Evolutionary conservation across 1,140 invertebrate species (phyloP).

Genomic region (Hyphantria cunea): DNA sequence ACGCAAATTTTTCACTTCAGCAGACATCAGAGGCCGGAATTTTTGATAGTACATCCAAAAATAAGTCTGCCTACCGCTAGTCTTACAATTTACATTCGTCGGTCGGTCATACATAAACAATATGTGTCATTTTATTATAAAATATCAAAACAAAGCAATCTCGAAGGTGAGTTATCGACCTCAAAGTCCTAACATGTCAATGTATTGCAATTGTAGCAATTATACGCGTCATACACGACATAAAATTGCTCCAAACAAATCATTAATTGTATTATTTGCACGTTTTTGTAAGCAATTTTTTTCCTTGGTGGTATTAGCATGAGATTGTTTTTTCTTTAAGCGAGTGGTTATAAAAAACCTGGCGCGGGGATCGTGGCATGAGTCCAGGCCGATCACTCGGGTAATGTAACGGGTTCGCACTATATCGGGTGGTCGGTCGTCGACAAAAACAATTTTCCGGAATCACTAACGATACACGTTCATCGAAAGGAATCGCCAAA

Average conservation of each 20-base stretch:
- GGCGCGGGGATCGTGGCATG: slow-evolving; percentile 62
- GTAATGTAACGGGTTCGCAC: slow-evolving; percentile 63
- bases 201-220: slow-evolving; percentile 35
- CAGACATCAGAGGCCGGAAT: slow-evolving; percentile 17
- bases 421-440: slow-evolving; percentile 70
- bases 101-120: neutral
- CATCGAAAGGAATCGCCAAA: slow-evolving; percentile 29
- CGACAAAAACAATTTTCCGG: slow-evolving; percentile 70
- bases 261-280: slow-evolving; percentile 31
- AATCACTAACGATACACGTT: slow-evolving; percentile 56
- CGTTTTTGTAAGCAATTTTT: slow-evolving; percentile 40
- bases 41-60: slow-evolving; percentile 22
- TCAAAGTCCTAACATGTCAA: slow-evolving; percentile 33
- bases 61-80: slow-evolving; percentile 9
- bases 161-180: slow-evolving; percentile 24
- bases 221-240: slow-evolving; percentile 40
- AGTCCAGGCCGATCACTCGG: slow-evolving; percentile 78
- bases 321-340: slow-evolving; percentile 55
- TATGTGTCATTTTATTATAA: neutral
- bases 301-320: slow-evolving; percentile 53
- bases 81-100: slow-evolving; percentile 4
- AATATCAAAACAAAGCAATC: slow-evolving; percentile 2
- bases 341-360: slow-evolving; percentile 64
- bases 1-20: slow-evolving; percentile 50
- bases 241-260: slow-evolving; percentile 36